Evolutionary conservation across 2,888 invertebrate genomes (phyloP).

Genomic region (Cataglyphis albicans): DNA sequence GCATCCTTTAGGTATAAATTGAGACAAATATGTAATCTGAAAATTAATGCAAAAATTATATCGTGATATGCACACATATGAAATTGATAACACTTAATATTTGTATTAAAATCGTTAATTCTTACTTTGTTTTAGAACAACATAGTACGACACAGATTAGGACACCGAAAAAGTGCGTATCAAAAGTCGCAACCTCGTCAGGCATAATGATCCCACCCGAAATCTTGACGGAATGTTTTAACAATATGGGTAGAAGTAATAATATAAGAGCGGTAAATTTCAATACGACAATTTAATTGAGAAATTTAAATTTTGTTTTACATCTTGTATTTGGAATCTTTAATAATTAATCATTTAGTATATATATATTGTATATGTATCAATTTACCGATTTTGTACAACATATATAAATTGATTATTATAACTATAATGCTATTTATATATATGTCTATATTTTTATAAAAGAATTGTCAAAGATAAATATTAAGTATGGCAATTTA

Average conservation of each 20-base stretch:
- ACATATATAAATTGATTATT: not conserved
- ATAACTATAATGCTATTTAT: not conserved
- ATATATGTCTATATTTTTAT: not conserved
- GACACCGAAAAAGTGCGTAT: conserved; percentile 10
- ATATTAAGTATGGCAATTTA: conserved; percentile 54
- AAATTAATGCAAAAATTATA: not conserved
- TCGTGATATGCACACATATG: not conserved
- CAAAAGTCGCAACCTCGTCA: conserved; percentile 23
- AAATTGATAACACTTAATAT: not conserved
- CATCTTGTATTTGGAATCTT: not conserved
- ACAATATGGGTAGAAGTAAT: conserved; percentile 75
- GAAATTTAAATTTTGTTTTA: not conserved
- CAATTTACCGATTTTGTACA: not conserved
- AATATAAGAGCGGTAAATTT: conserved; percentile 77
- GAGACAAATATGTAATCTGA: not conserved
- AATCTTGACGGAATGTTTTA: conserved; percentile 80
- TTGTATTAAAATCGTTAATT: not conserved
- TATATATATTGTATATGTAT: not conserved
- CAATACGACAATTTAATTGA: not conserved
- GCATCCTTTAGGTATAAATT: conserved; percentile 48
- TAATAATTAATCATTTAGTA: not conserved
- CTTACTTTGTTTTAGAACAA: conserved; percentile 28
- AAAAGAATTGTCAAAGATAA: not conserved
- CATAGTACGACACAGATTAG: not conserved
- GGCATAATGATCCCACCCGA: conserved; percentile 80